Evolutionary conservation across 2,888 invertebrate species (phyloP).

Genomic region (Patella ulyssiponensis): DNA sequence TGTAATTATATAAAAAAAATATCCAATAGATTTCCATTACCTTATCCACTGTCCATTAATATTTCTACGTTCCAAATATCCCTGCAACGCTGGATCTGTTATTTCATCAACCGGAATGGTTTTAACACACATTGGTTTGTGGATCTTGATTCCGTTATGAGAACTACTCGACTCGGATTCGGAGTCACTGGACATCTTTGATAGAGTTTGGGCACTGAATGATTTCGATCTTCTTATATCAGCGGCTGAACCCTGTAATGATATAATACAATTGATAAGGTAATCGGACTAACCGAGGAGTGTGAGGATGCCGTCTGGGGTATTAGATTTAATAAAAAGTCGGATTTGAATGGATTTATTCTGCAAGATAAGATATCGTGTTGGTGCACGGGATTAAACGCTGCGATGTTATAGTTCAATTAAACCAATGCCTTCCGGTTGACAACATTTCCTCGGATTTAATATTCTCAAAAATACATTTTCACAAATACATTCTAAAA

Average conservation of each 20-base stretch:
- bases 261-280: not conserved
- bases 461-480: too few relatives aligned
- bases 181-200: constrained; percentile 10
- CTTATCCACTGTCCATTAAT: constrained; percentile 51
- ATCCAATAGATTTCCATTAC: constrained; percentile 27
- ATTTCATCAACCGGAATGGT: constrained; percentile 44
- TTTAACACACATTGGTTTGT: constrained; percentile 49
- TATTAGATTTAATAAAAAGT: too few relatives aligned
- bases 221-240: constrained; percentile 5
- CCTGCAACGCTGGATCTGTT: constrained; percentile 33
- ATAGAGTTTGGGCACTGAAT: not conserved
- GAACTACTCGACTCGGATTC: not conserved
- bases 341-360: too few relatives aligned
- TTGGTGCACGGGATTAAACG: too few relatives aligned
- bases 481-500: too few relatives aligned
- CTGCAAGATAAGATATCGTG: too few relatives aligned
- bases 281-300: too few relatives aligned
- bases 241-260: not conserved
- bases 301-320: too few relatives aligned
- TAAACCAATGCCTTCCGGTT: too few relatives aligned
- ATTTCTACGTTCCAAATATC: constrained; percentile 47
- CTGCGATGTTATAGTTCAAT: too few relatives aligned
- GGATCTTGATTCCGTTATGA: constrained; percentile 22
- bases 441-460: too few relatives aligned
- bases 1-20: too few relatives aligned